Base-by-base conservation (phyloP, 2,113 vertebrate genomes). In the Pungitius pungitius region DNA sequence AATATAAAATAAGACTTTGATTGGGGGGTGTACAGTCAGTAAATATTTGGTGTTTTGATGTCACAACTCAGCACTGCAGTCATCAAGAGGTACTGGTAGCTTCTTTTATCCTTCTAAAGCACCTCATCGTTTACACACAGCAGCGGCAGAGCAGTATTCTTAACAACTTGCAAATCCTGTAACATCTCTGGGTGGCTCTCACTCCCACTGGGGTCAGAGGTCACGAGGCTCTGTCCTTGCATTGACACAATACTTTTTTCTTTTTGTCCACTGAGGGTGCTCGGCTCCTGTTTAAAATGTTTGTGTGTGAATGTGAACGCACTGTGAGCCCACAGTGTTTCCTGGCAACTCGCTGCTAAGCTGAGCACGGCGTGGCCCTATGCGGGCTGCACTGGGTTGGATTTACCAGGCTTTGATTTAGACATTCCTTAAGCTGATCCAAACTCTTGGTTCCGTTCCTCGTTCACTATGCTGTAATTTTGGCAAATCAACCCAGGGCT, bases 331-430 rank as follows among this genome's bases (percentile, higher is more conserved):
- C 79, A 47, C 78, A 55, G 55, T 42, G 83, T 85, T 83, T 84
- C 80, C 57, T 83, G 84, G 86, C 87, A 90, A 84, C 78, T 65
- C 61, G 79, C 86, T 86, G 82, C 75, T 83, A 85, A 89, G 78
- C 83, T 69, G 70, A 75, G 82, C 74, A 39, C 70, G 62, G 75
- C 26, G 68, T 62, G 8, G 10, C 67, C 64, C 49, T 20, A 40
- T 45, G 52, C 75, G 59, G 65, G 65, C 55, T 39, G 65, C 73
- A 47, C 68, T 69, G 80, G 66, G 76, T 40, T 68, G 85, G 69
- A 80, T 78, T 85, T 74, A 42, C 57, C 64, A 68, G 66, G 45
- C 73, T 69, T 73, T 84, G 75, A 84, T 79, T 89, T 84, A 17
- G 43, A 69, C 77, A 76, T 69, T 77, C 55, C 49, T 52, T 77